Percentiles rank a stretch among this genome's conserved stretches.
phyloP scores from a whole-genome alignment of 1,140 invertebrate genomes.

The Drosophila paulistorum region DNA sequence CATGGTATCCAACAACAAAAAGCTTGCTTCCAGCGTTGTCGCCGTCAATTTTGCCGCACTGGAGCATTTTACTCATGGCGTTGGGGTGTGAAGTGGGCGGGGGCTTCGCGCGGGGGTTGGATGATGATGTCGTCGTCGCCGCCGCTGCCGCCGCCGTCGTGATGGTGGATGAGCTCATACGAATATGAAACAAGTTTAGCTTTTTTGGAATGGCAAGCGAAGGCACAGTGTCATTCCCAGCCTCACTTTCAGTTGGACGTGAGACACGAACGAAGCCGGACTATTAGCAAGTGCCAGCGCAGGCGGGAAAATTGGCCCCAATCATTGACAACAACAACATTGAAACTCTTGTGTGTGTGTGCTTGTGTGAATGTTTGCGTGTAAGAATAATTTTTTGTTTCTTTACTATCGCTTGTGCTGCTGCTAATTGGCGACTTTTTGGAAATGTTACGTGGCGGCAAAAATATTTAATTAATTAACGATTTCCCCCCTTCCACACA shows the following conservation, averaged over 20 bases:
- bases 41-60: too few relatives aligned
- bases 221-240: slow-evolving; percentile 44
- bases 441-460: slow-evolving; percentile 44
- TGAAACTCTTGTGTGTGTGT: slow-evolving; percentile 36
- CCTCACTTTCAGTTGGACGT: slow-evolving; percentile 51
- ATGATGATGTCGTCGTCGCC: slow-evolving; percentile 15
- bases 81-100: slow-evolving; percentile 9
- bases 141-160: not conserved
- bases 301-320: slow-evolving; percentile 10
- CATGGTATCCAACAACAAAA: slow-evolving; percentile 34
- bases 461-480: slow-evolving; percentile 25
- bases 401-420: slow-evolving; percentile 33
- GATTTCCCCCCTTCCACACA: not conserved
- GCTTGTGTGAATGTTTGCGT: slow-evolving; percentile 12
- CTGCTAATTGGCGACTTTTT: slow-evolving; percentile 53
- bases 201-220: slow-evolving; percentile 61
- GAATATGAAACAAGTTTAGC: slow-evolving; percentile 76
- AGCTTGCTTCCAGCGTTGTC: slow-evolving; percentile 66
- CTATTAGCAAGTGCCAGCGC: slow-evolving; percentile 6
- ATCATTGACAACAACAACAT: slow-evolving; percentile 30
- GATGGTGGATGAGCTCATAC: slow-evolving; percentile 72
- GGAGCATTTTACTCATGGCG: not conserved
- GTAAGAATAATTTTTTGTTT: slow-evolving; percentile 25
- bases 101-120: slow-evolving; percentile 16
- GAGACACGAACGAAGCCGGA: slow-evolving; percentile 57